A percentile compares a stretch with the other conserved stretches of the same genome.
These are phyloP conservation scores for Coreoperca whiteheadi DNA, from an alignment of 2,113 vertebrate species.

Conservation along the genomic window DNA sequence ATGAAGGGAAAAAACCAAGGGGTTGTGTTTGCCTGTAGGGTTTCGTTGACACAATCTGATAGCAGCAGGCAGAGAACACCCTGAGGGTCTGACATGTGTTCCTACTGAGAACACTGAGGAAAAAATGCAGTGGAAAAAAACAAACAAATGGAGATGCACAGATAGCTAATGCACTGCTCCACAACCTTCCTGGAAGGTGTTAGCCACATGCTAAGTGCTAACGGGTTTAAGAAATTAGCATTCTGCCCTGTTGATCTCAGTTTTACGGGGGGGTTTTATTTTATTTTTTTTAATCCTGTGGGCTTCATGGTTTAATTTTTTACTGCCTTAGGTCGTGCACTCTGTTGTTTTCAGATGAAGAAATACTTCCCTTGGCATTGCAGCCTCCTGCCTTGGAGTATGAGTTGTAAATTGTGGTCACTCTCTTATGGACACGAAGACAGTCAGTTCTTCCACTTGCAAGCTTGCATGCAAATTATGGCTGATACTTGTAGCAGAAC, in stretches of 20 bases:
- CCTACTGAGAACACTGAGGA: constrained; percentile 25
- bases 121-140: constrained; percentile 18
- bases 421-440: constrained; percentile 12
- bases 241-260: background rate
- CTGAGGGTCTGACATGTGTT: constrained; percentile 64
- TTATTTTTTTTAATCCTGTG: background rate
- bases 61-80: constrained; percentile 56
- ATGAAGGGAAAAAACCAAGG: background rate
- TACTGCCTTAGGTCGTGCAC: background rate
- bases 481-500: constrained; percentile 2
- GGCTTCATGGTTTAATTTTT: background rate
- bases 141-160: constrained; percentile 11
- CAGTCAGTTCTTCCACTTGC: constrained; percentile 22
- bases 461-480: constrained; percentile 21
- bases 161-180: constrained; percentile 4
- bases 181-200: constrained; percentile 32
- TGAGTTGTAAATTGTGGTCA: constrained; percentile 38
- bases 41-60: constrained; percentile 41
- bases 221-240: constrained; percentile 11
- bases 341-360: constrained; percentile 14
- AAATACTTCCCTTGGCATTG: background rate
- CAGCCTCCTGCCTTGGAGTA: background rate
- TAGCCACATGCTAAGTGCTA: constrained; percentile 17
- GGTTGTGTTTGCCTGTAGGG: constrained; percentile 58
- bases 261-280: too few species aligned